Evolutionary conservation across 2,113 vertebrate genomes (phyloP).

Genomic region (Ciconia maguari): DNA sequence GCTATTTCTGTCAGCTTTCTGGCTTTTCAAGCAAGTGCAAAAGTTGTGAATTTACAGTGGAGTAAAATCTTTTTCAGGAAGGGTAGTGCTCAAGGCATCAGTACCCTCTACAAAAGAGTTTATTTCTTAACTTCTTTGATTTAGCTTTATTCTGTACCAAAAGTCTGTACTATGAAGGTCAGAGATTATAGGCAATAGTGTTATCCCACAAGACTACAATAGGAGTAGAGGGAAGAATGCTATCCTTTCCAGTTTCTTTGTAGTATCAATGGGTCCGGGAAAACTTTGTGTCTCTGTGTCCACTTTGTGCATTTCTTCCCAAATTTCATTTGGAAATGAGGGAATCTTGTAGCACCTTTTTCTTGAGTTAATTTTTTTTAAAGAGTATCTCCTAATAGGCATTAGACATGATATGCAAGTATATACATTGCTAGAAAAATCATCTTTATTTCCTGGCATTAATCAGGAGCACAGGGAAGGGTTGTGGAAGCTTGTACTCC

Average conservation of each 20-base stretch:
- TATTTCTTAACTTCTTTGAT: background rate
- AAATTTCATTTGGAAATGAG: background rate
- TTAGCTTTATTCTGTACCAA: background rate
- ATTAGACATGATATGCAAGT: background rate
- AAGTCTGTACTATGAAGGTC: background rate
- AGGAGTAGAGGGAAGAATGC: background rate
- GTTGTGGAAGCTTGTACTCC: background rate
- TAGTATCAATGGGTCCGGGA: background rate
- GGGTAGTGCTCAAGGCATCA: background rate
- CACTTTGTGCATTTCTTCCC: rapidly evolving
- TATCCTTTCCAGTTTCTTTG: background rate
- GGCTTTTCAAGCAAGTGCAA: background rate
- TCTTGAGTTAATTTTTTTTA: rapidly evolving
- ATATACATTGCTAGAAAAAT: background rate
- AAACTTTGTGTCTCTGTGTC: background rate
- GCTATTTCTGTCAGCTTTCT: background rate
- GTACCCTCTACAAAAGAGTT: background rate
- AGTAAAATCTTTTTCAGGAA: background rate
- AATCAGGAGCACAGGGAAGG: background rate
- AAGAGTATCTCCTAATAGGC: rapidly evolving
- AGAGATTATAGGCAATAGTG: background rate
- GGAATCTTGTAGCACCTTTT: background rate
- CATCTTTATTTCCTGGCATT: background rate
- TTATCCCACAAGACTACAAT: too few relatives aligned
- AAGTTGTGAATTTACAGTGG: background rate